Conservation (phyloP, 2,113 vertebrate species). For the Amphiprion ocellaris region DNA sequence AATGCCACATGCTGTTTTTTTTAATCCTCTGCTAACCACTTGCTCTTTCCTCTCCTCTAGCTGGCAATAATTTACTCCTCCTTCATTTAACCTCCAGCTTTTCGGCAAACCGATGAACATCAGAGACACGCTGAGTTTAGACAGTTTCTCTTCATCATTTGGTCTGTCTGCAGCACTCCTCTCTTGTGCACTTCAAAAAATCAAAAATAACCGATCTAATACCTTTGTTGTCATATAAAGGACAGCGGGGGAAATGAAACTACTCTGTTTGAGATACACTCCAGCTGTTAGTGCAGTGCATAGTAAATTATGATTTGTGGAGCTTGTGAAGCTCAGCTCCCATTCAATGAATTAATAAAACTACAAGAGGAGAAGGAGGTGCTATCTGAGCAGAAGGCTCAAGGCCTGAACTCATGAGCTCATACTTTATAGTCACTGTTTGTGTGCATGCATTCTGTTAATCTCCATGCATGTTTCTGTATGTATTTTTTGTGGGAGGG, state of each 20-base stretch:
- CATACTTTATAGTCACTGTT: conserved; percentile 21
- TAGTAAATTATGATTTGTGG: conserved; percentile 32
- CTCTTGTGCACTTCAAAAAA: not conserved
- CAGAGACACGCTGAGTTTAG: conserved; percentile 21
- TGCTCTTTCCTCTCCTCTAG: not conserved
- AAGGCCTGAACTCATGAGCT: conserved; percentile 36
- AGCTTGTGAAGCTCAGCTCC: conserved; percentile 14
- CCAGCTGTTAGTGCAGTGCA: conserved; percentile 30
- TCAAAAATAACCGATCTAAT: conserved; percentile 20
- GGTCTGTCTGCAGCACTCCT: conserved; percentile 1
- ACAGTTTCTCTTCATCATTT: not conserved
- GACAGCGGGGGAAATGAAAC: conserved; percentile 38
- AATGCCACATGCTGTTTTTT: conserved; percentile 13
- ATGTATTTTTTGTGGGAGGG: not conserved
- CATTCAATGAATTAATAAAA: conserved; percentile 68
- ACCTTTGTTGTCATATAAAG: conserved; percentile 40
- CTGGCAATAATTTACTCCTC: conserved; percentile 20
- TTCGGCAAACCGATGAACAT: conserved; percentile 34
- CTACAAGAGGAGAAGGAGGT: conserved; percentile 31
- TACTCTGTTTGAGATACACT: conserved; percentile 42
- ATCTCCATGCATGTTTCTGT: not conserved
- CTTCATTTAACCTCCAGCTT: conserved; percentile 46
- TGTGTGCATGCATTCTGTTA: not conserved
- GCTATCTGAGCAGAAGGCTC: conserved; percentile 13
- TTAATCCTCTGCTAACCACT: conserved; percentile 17